phyloP scores from a whole-genome alignment of 1,140 invertebrate species.

The Acyrthosiphon pisum region DNA sequence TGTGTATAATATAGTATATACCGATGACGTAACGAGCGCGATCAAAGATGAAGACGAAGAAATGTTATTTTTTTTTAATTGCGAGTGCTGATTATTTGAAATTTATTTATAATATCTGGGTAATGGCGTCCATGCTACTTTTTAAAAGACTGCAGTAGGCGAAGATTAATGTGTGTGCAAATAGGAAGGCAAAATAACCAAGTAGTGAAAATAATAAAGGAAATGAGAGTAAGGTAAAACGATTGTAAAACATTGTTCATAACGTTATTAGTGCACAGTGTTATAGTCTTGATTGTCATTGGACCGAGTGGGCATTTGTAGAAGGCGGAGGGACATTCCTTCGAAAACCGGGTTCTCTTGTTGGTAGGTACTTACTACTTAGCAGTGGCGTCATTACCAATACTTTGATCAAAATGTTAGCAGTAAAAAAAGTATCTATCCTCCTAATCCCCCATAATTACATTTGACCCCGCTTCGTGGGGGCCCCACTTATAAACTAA shows the following conservation, averaged over 20 bases:
- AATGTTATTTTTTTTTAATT: neutral
- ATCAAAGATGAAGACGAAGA: neutral
- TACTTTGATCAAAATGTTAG: no score
- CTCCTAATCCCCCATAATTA: no score
- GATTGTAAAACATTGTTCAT: neutral
- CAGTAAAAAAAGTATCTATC: no score
- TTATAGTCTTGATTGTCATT: neutral
- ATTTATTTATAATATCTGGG: neutral
- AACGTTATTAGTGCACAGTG: neutral
- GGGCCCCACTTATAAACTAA: no score
- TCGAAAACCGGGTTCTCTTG: neutral
- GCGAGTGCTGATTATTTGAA: neutral
- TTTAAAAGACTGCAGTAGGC: neutral
- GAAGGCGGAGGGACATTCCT: neutral
- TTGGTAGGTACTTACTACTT: neutral
- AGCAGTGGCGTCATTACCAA: no score
- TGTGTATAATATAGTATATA: neutral
- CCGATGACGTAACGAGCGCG: neutral
- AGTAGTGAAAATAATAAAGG: neutral
- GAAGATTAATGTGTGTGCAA: neutral
- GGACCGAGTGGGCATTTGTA: neutral
- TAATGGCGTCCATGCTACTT: neutral
- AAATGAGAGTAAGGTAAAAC: neutral
- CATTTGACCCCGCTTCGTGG: no score
- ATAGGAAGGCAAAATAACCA: neutral